A percentile compares a stretch with the other conserved stretches of the same genome.
Conservation (phyloP, 2,113 vertebrate genomes). For the Pedionomus torquatus region DNA sequence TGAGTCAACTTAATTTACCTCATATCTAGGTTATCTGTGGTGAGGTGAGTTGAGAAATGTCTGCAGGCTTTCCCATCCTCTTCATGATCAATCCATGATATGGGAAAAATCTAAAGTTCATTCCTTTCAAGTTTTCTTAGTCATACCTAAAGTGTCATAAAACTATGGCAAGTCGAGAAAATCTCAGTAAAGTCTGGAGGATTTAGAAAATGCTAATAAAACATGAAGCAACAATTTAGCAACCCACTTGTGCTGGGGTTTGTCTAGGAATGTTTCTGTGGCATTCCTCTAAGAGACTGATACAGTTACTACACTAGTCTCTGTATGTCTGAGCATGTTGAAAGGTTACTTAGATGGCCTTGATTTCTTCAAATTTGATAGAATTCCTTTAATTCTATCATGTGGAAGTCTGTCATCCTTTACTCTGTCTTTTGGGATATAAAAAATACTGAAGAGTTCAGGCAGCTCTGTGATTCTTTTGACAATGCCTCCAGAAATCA, state of each 20-base stretch:
- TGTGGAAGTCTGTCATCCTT: not conserved
- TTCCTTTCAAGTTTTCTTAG: not conserved
- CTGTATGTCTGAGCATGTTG: not conserved
- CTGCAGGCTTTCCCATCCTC: not conserved
- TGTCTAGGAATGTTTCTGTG: not conserved
- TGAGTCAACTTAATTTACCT: not conserved
- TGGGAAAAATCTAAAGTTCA: not conserved
- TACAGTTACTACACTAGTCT: not conserved
- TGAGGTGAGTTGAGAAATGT: not conserved
- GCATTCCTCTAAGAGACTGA: not conserved
- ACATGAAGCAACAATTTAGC: not conserved
- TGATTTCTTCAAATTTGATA: not conserved
- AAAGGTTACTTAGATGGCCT: not conserved
- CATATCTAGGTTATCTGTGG: not conserved
- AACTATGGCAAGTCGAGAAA: not conserved
- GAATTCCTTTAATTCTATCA: not conserved
- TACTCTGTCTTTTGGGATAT: not conserved
- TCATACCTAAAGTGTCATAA: not conserved
- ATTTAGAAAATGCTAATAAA: not conserved
- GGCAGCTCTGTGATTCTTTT: not conserved
- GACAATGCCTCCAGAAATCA: not conserved
- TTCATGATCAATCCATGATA: not conserved
- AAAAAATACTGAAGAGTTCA: not conserved
- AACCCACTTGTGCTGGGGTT: accelerated
- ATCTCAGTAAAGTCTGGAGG: not conserved